A percentile compares a stretch with the other conserved stretches of the same genome.
Conservation (phyloP, 2,113 vertebrate species). For the Pithys albifrons region DNA sequence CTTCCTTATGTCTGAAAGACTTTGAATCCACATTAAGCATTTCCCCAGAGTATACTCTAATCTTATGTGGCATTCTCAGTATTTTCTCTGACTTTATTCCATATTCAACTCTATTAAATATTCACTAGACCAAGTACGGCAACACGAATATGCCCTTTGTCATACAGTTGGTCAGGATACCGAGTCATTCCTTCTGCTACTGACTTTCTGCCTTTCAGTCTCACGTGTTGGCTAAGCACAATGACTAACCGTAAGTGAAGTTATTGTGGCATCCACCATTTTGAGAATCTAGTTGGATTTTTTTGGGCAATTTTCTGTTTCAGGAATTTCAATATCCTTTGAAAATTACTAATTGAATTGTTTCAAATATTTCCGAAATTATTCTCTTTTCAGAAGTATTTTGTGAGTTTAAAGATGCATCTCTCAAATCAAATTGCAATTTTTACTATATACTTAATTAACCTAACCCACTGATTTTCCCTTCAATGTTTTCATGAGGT, state of each 20-base stretch:
- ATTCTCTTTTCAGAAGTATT: background rate
- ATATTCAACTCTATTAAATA: slow-evolving; percentile 14
- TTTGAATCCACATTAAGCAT: background rate
- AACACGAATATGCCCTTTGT: background rate
- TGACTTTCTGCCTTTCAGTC: background rate
- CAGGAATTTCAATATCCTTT: background rate
- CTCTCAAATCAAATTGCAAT: background rate
- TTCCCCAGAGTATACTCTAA: background rate
- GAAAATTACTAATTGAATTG: background rate
- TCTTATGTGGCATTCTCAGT: background rate
- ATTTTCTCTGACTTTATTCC: background rate
- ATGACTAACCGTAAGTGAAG: background rate
- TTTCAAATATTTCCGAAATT: background rate
- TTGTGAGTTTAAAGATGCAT: background rate
- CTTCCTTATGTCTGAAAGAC: background rate
- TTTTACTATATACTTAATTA: background rate
- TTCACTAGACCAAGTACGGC: slow-evolving; percentile 7
- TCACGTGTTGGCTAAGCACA: background rate
- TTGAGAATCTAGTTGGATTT: background rate
- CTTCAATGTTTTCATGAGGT: background rate
- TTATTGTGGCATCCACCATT: background rate
- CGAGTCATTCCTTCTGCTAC: background rate
- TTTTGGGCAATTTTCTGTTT: background rate
- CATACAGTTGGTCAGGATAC: background rate
- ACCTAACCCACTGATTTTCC: background rate